Evolutionary conservation across 1,140 invertebrate species (phyloP), one percentile per base, ranked within the genome.

Genomic region (Venturia canescens): DNA sequence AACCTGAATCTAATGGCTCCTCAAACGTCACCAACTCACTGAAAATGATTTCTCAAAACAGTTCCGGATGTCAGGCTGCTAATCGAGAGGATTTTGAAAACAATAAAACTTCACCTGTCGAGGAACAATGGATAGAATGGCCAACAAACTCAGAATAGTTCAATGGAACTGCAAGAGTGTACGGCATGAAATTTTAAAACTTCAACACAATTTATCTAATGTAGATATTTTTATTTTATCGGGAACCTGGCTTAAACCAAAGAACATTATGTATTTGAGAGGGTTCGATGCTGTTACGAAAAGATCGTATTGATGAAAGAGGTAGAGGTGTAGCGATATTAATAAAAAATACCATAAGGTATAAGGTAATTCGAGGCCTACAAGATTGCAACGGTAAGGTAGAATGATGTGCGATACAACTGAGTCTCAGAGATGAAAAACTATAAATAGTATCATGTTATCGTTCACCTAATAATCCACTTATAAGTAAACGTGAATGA

Each of bases 281-380:
- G 77, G 66, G 26, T 86, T 84, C 75, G 66, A 83, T 34, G 48
- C n/a, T 53, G 15, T 53, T 84, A 15, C 80, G 83, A 63, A 82
- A 79, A 80, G 84, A 86, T 75, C 82, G 84, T 76, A 27, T 11
- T 0, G 18, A 23, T 11, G 38, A 71, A 16, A 78, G 67, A 80
- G 80, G 83, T 21, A 84, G 83, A 13, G 84, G 83, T 0, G n/a
- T 85, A 13, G 84, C 81, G 0, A 80, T 83, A 34, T 70, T 80
- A 15, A 60, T 85, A 18, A 81, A 74, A 76, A 80, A 79, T 26
- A 53, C 48, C 11, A 31, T 86, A 11, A 78, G 74, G 34, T 86
- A 78, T 72, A 75, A n/a, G 16, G 21, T 57, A 21, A 18, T 76
- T 66, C 26, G 72, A 74, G 29, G 18, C 80, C 2, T 72, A 77